Percentiles rank a stretch among this genome's conserved stretches.
phyloP scores from a whole-genome alignment of 2,113 vertebrate genomes.

The Polypterus senegalus region DNA sequence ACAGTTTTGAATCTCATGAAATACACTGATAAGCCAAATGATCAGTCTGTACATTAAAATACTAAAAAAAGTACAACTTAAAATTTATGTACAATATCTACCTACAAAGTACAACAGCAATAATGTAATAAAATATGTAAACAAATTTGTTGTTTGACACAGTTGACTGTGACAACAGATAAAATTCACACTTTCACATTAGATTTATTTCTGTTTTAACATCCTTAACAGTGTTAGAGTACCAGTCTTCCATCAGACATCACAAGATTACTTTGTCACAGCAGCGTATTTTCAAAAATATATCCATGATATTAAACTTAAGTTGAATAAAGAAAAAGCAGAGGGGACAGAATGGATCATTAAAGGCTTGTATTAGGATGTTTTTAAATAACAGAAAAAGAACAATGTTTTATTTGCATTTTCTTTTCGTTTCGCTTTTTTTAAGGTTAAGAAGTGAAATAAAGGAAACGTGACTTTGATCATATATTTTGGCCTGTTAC shows the following conservation, averaged over 20 bases:
- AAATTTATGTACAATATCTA: constrained; percentile 70
- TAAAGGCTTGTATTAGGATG: constrained; percentile 24
- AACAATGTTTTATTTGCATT: constrained; percentile 35
- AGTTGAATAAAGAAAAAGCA: constrained; percentile 38
- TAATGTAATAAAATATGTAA: constrained; percentile 91
- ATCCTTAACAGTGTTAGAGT: constrained; percentile 64
- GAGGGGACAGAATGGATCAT: constrained; percentile 48
- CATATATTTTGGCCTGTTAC: constrained; percentile 24
- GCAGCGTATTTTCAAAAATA: constrained; percentile 29
- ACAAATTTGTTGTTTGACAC: constrained; percentile 80
- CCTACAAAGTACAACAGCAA: constrained; percentile 75
- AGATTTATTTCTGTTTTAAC: constrained; percentile 74
- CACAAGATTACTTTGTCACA: constrained; percentile 49
- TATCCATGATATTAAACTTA: too few species aligned
- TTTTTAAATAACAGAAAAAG: constrained; percentile 29
- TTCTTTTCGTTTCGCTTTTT: constrained; percentile 20
- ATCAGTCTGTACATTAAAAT: constrained; percentile 68
- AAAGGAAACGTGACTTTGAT: constrained; percentile 26
- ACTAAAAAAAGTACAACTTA: constrained; percentile 61
- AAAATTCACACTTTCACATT: constrained; percentile 82
- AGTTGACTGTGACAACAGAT: constrained; percentile 87
- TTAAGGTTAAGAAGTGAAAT: constrained; percentile 13
- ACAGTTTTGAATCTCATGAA: constrained; percentile 39
- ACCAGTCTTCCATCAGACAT: constrained; percentile 64
- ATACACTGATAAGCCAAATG: constrained; percentile 39